Evolutionary conservation across 2,888 invertebrate species (phyloP).

Genomic region (Busseola fusca): DNA sequence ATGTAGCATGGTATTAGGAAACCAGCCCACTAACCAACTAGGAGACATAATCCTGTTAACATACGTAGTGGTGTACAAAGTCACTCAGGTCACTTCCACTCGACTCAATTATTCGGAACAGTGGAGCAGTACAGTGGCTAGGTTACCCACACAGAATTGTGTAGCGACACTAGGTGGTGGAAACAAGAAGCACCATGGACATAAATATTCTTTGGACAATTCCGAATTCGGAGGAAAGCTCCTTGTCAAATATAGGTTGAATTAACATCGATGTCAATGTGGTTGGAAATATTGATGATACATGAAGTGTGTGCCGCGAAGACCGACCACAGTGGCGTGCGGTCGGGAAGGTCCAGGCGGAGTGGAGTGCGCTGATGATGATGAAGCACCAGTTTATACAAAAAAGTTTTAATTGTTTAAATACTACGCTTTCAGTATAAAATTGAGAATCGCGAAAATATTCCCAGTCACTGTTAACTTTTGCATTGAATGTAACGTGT

Average conservation of each 20-base stretch:
- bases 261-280: not conserved
- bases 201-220: not conserved
- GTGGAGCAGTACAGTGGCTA: not conserved
- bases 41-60: constrained; percentile 22
- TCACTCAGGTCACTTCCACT: constrained; percentile 17
- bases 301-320: not conserved
- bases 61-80: constrained; percentile 7
- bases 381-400: not conserved
- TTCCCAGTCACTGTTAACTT: not conserved
- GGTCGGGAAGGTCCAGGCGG: no score
- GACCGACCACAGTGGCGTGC: not conserved
- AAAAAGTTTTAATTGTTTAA: not conserved
- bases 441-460: no score
- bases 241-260: not conserved
- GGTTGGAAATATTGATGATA: not conserved
- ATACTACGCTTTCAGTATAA: not conserved
- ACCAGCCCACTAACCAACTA: not conserved
- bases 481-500: not conserved
- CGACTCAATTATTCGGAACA: constrained; percentile 38
- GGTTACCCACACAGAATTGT: not conserved
- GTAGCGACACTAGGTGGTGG: not conserved
- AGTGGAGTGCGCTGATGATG: not conserved
- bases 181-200: not conserved
- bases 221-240: not conserved
- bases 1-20: not conserved